A percentile compares a stretch with the other conserved stretches of the same genome.
These are phyloP conservation scores for Sanderia malayensis DNA, from an alignment of 30 jellyfish, hydroid and myxozoan genomes.

Conservation along the genomic window DNA sequence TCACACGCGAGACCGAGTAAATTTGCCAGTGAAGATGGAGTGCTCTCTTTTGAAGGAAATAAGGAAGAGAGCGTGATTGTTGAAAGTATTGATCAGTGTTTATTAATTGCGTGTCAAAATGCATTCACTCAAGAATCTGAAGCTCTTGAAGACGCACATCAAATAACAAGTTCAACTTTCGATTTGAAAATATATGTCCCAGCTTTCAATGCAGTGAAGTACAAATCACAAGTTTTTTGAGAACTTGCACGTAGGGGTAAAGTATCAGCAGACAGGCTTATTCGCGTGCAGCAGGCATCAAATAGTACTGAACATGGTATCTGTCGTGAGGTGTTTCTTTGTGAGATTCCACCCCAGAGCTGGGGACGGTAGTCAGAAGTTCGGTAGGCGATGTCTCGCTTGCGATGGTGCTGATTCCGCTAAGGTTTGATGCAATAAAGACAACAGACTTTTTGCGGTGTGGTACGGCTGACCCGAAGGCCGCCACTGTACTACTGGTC, in stretches of 20 bases:
- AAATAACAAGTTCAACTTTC: conserved; percentile 11
- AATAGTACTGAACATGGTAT: too few relatives aligned
- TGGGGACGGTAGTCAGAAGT: too few relatives aligned
- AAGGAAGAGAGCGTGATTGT: conserved; percentile 1
- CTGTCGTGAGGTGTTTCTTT: too few relatives aligned
- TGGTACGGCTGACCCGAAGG: too few relatives aligned
- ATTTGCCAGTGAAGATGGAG: conserved; percentile 21
- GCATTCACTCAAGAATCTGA: conserved; percentile 4
- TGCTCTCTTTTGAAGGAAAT: neutral
- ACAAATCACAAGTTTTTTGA: conserved; percentile 15
- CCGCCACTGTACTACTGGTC: too few relatives aligned
- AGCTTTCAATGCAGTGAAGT: conserved; percentile 19
- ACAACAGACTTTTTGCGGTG: too few relatives aligned
- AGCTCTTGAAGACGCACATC: conserved; percentile 8
- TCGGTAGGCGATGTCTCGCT: too few relatives aligned
- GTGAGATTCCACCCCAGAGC: too few relatives aligned
- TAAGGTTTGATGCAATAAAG: too few relatives aligned
- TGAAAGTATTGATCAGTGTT: conserved; percentile 11
- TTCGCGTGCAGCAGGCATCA: conserved; percentile 22
- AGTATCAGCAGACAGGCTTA: conserved; percentile 6
- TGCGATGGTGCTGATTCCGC: too few relatives aligned
- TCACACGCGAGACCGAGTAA: too few relatives aligned
- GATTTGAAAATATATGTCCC: conserved; percentile 19
- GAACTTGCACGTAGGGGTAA: conserved; percentile 15
- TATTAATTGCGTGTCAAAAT: neutral